Conservation (phyloP, 1,140 invertebrate genomes). For the Orius insidiosus region DNA sequence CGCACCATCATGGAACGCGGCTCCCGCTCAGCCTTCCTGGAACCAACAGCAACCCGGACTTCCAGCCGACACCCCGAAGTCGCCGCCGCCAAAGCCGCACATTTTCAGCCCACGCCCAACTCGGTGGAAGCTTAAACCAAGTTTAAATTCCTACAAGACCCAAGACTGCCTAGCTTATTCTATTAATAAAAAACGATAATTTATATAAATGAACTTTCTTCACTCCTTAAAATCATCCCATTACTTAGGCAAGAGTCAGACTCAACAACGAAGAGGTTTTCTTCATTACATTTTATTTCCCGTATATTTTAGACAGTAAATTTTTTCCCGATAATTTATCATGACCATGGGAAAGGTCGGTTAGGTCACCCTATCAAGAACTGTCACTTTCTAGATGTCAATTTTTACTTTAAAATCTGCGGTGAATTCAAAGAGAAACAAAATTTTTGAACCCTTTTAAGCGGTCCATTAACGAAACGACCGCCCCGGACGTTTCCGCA, state of each 20-base stretch:
- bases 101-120: slow-evolving; percentile 32
- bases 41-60: slow-evolving; percentile 17
- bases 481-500: too few relatives aligned
- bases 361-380: background rate
- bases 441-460: too few relatives aligned
- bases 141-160: background rate
- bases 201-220: background rate
- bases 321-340: too few relatives aligned
- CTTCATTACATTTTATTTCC: too few relatives aligned
- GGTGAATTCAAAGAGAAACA: too few relatives aligned
- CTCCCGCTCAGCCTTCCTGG: slow-evolving; percentile 5
- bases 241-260: too few relatives aligned
- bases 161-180: background rate
- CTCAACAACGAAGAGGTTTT: too few relatives aligned
- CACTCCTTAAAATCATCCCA: slow-evolving; percentile 29
- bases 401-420: too few relatives aligned
- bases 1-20: slow-evolving; percentile 7
- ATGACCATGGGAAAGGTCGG: background rate
- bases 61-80: slow-evolving; percentile 39
- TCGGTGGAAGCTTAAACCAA: slow-evolving; percentile 28
- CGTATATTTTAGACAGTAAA: too few relatives aligned
- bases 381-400: too few relatives aligned
- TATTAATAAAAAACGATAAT: background rate
- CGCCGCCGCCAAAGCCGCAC: slow-evolving; percentile 35
- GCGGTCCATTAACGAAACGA: too few relatives aligned